These are phyloP conservation scores for Tryphoninae sp. DNA, from an alignment of 2,888 invertebrate genomes.

Conservation along the genomic window DNA sequence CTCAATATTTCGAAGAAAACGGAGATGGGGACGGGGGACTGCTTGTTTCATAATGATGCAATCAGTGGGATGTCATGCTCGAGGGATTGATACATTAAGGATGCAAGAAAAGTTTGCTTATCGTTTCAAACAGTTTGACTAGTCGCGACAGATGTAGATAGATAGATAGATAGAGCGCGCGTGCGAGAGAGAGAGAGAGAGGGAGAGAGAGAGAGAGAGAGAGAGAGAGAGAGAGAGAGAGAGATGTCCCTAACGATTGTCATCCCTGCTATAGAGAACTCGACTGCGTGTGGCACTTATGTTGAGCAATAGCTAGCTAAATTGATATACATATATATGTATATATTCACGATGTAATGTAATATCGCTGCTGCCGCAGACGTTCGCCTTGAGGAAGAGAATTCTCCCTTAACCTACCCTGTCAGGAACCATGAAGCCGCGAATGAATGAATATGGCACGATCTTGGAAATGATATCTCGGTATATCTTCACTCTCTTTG, in stretches of 20 bases:
- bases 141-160: conserved; percentile 41
- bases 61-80: conserved; percentile 28
- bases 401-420: conserved; percentile 10
- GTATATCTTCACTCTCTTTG: neutral
- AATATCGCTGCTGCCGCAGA: conserved; percentile 37
- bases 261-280: conserved; percentile 13
- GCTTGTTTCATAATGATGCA: conserved; percentile 31
- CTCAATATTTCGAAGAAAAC: neutral
- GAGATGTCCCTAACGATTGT: conserved; percentile 31
- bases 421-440: conserved; percentile 34
- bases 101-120: conserved; percentile 26
- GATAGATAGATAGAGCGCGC: too few species aligned
- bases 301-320: neutral
- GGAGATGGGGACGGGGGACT: neutral
- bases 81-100: conserved; percentile 46
- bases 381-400: conserved; percentile 27
- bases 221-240: neutral
- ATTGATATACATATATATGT: neutral
- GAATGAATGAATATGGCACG: conserved; percentile 10
- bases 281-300: conserved; percentile 45
- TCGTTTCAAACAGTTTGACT: conserved; percentile 17
- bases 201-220: neutral
- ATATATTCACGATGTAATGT: conserved; percentile 23
- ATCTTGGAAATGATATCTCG: neutral
- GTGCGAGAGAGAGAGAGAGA: neutral